Evolutionary conservation across 2,113 vertebrate species (phyloP).

Genomic region (Chascanopsetta lugubris): DNA sequence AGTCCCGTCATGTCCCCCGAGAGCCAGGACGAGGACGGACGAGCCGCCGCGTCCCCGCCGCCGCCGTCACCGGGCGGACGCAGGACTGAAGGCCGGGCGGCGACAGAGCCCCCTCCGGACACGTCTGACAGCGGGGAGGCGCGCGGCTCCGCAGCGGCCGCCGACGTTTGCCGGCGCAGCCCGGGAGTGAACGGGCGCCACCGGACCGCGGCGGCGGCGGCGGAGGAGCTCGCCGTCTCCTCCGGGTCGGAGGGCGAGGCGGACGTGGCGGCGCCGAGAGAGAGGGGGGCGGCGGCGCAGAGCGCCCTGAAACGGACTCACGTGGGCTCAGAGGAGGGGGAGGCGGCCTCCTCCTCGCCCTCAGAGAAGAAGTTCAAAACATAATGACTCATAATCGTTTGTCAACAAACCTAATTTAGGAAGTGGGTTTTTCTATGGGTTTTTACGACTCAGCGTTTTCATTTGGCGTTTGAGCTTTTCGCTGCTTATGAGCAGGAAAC

Average conservation of each 20-base stretch:
- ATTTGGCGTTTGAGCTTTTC: conserved; percentile 12
- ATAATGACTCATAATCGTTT: conserved; percentile 74
- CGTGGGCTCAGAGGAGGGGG: conserved; percentile 76
- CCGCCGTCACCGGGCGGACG: conserved; percentile 11
- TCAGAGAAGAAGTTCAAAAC: conserved; percentile 96
- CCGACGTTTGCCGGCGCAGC: conserved; percentile 29
- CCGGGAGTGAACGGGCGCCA: conserved; percentile 64
- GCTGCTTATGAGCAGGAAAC: conserved; percentile 16
- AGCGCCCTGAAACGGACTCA: conserved; percentile 89
- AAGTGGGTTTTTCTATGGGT: conserved; percentile 63
- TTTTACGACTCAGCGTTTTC: conserved; percentile 58
- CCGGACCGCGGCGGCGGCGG: conserved; percentile 37
- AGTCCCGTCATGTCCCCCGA: conserved; percentile 72
- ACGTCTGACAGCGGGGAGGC: conserved; percentile 48
- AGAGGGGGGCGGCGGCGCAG: conserved; percentile 57
- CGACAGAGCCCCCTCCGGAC: conserved; percentile 24
- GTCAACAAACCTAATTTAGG: conserved; percentile 47
- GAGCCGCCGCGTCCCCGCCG: conserved; percentile 24
- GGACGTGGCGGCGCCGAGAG: conserved; percentile 71
- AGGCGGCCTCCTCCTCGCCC: conserved; percentile 72
- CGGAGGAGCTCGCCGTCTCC: conserved; percentile 30
- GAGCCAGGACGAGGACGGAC: conserved; percentile 45
- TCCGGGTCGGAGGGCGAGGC: conserved; percentile 64
- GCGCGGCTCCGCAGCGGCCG: conserved; percentile 13
- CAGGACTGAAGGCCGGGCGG: conserved; percentile 49